phyloP scores from a whole-genome alignment of 2,888 invertebrate species.

The Eupeodes luniger region DNA sequence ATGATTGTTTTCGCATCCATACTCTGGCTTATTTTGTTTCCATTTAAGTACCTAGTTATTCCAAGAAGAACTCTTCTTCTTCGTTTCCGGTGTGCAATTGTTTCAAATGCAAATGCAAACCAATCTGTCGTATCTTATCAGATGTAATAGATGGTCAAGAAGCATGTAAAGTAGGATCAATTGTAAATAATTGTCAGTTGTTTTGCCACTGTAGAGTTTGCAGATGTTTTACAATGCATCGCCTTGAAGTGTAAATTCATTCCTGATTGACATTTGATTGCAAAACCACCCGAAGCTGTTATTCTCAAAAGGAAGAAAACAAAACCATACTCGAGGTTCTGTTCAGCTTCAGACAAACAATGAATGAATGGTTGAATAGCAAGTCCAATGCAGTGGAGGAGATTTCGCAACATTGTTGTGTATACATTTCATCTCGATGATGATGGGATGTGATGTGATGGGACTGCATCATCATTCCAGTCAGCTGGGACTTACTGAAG shows the following conservation, averaged over 20 bases:
- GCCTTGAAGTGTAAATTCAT: conserved; percentile 47
- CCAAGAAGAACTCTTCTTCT: conserved; percentile 34
- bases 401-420: conserved; percentile 27
- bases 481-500: conserved; percentile 14
- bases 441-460: conserved; percentile 13
- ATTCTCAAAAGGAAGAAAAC: conserved; percentile 26
- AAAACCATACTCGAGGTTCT: background rate
- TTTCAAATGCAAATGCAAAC: conserved; percentile 37
- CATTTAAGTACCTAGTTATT: background rate
- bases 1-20: conserved; percentile 6
- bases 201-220: conserved; percentile 10
- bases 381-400: conserved; percentile 11
- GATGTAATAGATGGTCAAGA: conserved; percentile 67
- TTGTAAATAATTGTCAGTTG: conserved; percentile 29
- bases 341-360: too few relatives aligned
- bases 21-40: background rate
- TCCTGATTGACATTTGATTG: conserved; percentile 68
- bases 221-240: background rate
- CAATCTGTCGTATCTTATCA: conserved; percentile 37
- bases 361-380: background rate
- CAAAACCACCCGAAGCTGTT: conserved; percentile 49
- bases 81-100: conserved; percentile 33
- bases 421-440: conserved; percentile 20
- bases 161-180: conserved; percentile 57
- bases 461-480: too few relatives aligned